These are phyloP conservation scores for Papilio dardanus DNA, from an alignment of 1,140 invertebrate species.

Conservation along the genomic window DNA sequence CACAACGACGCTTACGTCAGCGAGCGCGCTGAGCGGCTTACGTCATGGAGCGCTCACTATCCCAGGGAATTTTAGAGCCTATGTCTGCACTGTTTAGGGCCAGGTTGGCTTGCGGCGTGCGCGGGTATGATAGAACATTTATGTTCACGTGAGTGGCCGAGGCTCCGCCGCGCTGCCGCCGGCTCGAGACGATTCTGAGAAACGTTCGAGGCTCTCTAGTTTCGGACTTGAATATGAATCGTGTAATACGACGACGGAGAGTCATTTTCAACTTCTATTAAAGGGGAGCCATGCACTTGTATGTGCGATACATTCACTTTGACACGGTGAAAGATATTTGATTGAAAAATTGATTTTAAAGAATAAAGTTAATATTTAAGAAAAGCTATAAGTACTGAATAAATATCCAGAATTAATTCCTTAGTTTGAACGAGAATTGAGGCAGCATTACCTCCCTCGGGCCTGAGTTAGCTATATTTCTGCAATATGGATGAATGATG, in stretches of 20 bases:
- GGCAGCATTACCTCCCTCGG: not conserved
- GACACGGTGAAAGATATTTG: not conserved
- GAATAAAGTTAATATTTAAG: too few species aligned
- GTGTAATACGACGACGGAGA: constrained; percentile 64
- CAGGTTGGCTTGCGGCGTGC: constrained; percentile 47
- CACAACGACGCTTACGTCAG: constrained; percentile 82
- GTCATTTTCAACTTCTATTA: constrained; percentile 41
- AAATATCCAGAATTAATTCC: not conserved
- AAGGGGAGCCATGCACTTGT: constrained; percentile 34
- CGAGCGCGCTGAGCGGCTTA: constrained; percentile 77
- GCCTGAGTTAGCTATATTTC: not conserved
- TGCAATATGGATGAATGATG: not conserved
- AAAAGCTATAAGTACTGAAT: too few species aligned
- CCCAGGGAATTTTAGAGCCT: constrained; percentile 61
- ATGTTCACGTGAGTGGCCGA: constrained; percentile 81
- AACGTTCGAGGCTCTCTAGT: constrained; percentile 79
- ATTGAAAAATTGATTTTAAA: not conserved
- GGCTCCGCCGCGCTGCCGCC: constrained; percentile 77
- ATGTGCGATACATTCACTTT: not conserved
- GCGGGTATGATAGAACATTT: constrained; percentile 79
- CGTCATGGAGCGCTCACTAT: constrained; percentile 70
- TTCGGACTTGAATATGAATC: constrained; percentile 80
- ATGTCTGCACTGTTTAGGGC: constrained; percentile 49
- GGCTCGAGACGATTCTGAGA: constrained; percentile 79
- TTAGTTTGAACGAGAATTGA: not conserved